Conservation (phyloP, 2,888 invertebrate species). For the Antheraea yamamai region DNA sequence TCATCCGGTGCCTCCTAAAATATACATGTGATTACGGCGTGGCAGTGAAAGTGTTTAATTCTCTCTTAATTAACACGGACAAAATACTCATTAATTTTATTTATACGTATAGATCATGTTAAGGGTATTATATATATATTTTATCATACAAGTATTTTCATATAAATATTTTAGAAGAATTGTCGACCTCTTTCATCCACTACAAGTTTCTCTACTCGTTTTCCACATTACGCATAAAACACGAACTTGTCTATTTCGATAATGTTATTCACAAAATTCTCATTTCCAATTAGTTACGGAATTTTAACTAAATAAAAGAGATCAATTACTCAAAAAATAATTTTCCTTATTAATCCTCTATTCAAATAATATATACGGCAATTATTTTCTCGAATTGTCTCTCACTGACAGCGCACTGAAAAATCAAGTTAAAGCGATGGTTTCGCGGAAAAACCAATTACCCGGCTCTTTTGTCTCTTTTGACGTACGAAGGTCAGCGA, state of each 20-base stretch:
- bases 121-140: background rate
- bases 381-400: slow-evolving; percentile 13
- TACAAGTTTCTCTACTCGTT: background rate
- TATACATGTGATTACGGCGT: too few relatives aligned
- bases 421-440: slow-evolving; percentile 18
- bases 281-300: background rate
- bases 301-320: background rate
- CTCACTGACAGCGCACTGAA: slow-evolving; percentile 1
- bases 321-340: background rate
- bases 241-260: background rate
- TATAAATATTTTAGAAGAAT: background rate
- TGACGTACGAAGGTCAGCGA: slow-evolving; percentile 17
- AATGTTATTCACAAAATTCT: background rate
- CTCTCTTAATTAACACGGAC: too few relatives aligned
- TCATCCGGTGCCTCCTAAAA: too few relatives aligned
- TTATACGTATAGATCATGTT: too few relatives aligned
- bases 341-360: background rate
- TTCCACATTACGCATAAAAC: background rate
- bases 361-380: background rate
- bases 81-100: too few relatives aligned
- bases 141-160: background rate
- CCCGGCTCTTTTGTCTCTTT: slow-evolving; percentile 19
- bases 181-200: background rate
- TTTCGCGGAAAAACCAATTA: slow-evolving; percentile 21
- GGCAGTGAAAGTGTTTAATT: too few relatives aligned